Conservation (phyloP, 2,888 invertebrate species). For the Yponomeuta sedellus region DNA sequence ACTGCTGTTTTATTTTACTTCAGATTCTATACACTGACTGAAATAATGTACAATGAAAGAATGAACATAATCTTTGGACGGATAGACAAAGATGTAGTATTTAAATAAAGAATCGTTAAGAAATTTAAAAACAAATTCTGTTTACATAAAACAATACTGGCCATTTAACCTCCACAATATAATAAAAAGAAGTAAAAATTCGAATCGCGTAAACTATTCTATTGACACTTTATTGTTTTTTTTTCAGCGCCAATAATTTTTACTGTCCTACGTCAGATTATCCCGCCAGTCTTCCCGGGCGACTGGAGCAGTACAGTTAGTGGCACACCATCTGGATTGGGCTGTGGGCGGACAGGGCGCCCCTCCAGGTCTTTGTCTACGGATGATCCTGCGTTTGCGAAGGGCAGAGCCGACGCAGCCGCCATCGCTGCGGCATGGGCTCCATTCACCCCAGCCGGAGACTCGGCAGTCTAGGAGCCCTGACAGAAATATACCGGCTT, state of each 20-base stretch:
- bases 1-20: constrained; percentile 32
- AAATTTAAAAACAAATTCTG: background rate
- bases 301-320: constrained; percentile 60
- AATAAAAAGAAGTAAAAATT: background rate
- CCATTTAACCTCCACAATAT: background rate
- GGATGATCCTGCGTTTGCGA: constrained; percentile 85
- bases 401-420: constrained; percentile 94
- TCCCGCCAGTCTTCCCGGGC: constrained; percentile 54
- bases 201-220: background rate
- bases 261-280: constrained; percentile 55
- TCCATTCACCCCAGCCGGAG: constrained; percentile 91
- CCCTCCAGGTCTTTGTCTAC: constrained; percentile 87
- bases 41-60: constrained; percentile 46
- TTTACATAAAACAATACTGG: background rate
- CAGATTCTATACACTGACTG: constrained; percentile 46
- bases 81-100: constrained; percentile 52
- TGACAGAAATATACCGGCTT: constrained; percentile 23
- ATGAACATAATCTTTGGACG: constrained; percentile 57
- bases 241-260: background rate
- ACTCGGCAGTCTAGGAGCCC: constrained; percentile 88
- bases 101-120: constrained; percentile 25
- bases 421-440: constrained; percentile 90
- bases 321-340: constrained; percentile 93
- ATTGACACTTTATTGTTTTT: background rate
- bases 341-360: constrained; percentile 88